Conservation (phyloP, 2,113 vertebrate genomes). For the Vicugna pacos region DNA sequence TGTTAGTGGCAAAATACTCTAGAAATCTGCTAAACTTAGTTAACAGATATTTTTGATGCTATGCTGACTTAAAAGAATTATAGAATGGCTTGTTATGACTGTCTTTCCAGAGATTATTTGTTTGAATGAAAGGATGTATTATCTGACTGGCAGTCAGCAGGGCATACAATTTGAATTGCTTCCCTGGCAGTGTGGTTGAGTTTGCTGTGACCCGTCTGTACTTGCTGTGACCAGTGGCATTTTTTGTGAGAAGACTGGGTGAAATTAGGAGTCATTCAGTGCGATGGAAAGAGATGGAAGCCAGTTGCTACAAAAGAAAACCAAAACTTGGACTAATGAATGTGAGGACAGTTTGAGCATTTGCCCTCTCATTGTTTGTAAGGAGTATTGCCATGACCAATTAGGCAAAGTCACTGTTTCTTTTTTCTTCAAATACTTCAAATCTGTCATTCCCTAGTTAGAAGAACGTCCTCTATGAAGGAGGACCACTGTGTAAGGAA, state of each 20-base stretch:
- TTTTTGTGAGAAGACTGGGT: neutral
- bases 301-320: neutral
- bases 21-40: constrained; percentile 7
- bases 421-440: neutral
- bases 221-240: neutral
- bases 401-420: neutral
- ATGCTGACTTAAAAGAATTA: neutral
- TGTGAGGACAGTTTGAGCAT: neutral
- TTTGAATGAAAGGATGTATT: neutral
- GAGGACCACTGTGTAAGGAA: neutral
- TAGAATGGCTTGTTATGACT: neutral
- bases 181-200: neutral
- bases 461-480: neutral
- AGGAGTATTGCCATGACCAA: neutral
- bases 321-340: neutral
- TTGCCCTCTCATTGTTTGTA: neutral
- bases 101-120: neutral
- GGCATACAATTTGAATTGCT: neutral
- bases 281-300: neutral
- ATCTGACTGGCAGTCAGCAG: neutral
- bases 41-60: neutral
- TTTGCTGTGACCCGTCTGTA: neutral
- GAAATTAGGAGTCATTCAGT: neutral
- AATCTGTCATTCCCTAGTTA: neutral
- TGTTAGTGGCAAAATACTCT: neutral